Base-by-base conservation (phyloP, 1,140 invertebrate species). In the Papilio dardanus region DNA sequence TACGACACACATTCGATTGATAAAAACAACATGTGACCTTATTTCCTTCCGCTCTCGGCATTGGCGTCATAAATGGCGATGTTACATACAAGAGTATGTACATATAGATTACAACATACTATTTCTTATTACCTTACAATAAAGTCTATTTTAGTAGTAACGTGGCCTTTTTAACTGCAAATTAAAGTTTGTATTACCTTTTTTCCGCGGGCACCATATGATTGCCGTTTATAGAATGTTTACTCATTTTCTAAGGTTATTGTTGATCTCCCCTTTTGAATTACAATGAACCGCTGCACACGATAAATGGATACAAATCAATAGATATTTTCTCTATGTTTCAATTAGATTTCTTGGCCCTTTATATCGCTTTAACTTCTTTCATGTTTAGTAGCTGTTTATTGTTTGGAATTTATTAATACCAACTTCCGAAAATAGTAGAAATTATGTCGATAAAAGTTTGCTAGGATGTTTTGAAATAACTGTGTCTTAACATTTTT, bases 31-130 rank as follows among this genome's bases (percentile, higher is more conserved):
- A 76, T 69, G 37, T 68, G 80, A 79, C 86, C 86, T 88, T 85
- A 85, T 80, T 88, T 88, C 86, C 86, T 88, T 88, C 86, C 86
- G 85, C 71, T 78, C 62, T 65, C 74, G 83, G 58, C 83, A 85
- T 85, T 83, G 81, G 67, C 68, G 66, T 76, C 65, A 62, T 74
- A 81, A 85, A 85, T 83, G 83, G 81, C 79, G 81, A 82, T 82
- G 82, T 80, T 76, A 75, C 76, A 77, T 76, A 76, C 75, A 68
- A 69, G 42, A 67, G 54, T 37, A 67, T 66, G 66, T 76, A 50
- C 35, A 21, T 33, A 16, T 58, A 10, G 10, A 10, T 19, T 21
- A 35, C 14, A 21, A 5, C 14, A 54, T 21, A 35, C 10, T 58
- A 54, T 0, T 21, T 35, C 46, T 33, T 54, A 73, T 58, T 12